Evolutionary conservation across 2,888 invertebrate species (phyloP), one percentile per base, ranked within the genome.

Genomic region (Chloroclysta siterata): DNA sequence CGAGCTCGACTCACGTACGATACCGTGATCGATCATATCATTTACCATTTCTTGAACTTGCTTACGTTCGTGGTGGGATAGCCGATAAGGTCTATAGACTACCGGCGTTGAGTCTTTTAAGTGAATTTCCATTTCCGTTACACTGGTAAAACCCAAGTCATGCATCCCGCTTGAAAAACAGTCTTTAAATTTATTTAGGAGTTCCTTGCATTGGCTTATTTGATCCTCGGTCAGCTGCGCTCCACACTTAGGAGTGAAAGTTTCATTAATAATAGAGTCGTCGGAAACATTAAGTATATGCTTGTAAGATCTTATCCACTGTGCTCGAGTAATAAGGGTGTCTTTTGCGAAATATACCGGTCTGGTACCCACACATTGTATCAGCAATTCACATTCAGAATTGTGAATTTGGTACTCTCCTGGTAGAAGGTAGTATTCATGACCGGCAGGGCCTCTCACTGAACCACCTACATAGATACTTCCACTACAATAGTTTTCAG

Each of bases 81-180:
- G 4, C 5, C 55, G 15, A 33, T 56, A 56, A 2, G 55, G 55
- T 1, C 33, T 29, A 39, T 56, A 56, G n/a, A 48, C 56, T 13
- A 56, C 48, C 7, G 56, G 48, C 5, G 8, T 33, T 5, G 33
- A 15, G n/a, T 56, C 56, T 14, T 11, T 39, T 28, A 48, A 2
- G 0, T 41, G 4, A 13, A 56, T 56, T 5, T 5, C 48, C 56
- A 56, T 56, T 22, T 56, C 56, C 2, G 56, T 39, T 5, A 15
- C 33, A 8, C 15, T 22, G 5, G 56, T 47, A 8, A n/a, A 17
- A 3, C 56, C 56, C 3, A 56, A n/a, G 11, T 56, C 56, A 10
- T 33, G 15, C 22, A 56, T 14, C 1, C 17, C 22, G 8, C 1
- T 10, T 10, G 56, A 33, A 48, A 56, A 56, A 22, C 56, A 39